Evolutionary conservation across 2,797 vertebrate genomes (phyloP).

Genomic region (Momotus momota): DNA sequence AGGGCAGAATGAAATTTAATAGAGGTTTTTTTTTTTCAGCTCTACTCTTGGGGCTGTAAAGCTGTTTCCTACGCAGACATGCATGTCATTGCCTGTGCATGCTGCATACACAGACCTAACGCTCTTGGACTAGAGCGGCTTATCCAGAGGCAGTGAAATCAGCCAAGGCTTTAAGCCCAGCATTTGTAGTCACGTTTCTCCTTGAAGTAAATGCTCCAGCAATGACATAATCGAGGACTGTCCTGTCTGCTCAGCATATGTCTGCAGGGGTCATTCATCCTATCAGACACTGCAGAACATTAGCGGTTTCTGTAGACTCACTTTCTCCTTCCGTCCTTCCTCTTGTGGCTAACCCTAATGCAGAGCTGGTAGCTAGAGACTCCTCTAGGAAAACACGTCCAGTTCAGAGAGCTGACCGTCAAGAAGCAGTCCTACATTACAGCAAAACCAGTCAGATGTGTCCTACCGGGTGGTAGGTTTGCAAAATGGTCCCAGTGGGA

Average conservation of each 20-base stretch:
- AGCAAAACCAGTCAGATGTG: neutral
- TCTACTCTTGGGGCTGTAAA: neutral
- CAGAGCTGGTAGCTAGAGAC: conserved; percentile 31
- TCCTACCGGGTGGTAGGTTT: neutral
- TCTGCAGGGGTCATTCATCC: conserved; percentile 43
- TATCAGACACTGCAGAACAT: conserved; percentile 27
- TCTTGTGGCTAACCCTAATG: conserved; percentile 71
- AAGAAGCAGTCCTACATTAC: neutral
- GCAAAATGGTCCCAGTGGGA: neutral
- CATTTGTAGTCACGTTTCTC: conserved; percentile 16
- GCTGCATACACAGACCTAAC: neutral
- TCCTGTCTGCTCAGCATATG: conserved; percentile 27
- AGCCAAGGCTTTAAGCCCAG: neutral
- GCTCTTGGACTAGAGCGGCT: neutral
- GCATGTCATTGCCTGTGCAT: neutral
- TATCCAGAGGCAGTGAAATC: neutral
- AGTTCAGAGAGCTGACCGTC: neutral
- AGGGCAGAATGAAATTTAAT: neutral
- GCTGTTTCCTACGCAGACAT: neutral
- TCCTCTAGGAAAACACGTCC: neutral
- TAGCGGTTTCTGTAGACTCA: conserved; percentile 19
- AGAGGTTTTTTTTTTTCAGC: rapidly evolving
- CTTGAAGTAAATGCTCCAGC: conserved; percentile 54
- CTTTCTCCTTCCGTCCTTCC: conserved; percentile 46
- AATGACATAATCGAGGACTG: conserved; percentile 32